Percentiles rank a stretch among this genome's conserved stretches.
phyloP scores from a whole-genome alignment of 2,888 invertebrate genomes.

The Calameuta pallipes region DNA sequence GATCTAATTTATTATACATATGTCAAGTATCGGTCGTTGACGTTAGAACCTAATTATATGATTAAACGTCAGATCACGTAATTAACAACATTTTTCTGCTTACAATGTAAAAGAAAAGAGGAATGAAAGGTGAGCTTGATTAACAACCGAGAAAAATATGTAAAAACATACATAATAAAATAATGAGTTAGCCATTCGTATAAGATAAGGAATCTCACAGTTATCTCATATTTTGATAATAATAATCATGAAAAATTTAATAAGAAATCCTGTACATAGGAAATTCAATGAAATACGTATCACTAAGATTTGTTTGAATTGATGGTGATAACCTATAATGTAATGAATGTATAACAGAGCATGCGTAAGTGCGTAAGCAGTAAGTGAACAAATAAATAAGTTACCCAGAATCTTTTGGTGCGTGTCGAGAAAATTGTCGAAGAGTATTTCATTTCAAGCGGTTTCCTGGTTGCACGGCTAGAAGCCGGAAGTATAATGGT shows the following conservation, averaged over 20 bases:
- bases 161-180: background rate
- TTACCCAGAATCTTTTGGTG: background rate
- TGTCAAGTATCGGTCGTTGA: background rate
- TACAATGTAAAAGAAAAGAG: background rate
- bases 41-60: background rate
- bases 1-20: background rate
- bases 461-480: slow-evolving; percentile 9
- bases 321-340: background rate
- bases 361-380: background rate
- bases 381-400: background rate
- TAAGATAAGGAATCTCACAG: background rate
- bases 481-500: slow-evolving; percentile 12
- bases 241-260: background rate
- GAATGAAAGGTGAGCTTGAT: background rate
- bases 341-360: background rate
- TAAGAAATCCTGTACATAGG: background rate
- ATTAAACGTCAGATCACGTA: background rate
- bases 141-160: background rate
- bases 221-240: background rate
- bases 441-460: background rate
- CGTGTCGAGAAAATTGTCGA: slow-evolving; percentile 9
- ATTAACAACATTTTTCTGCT: background rate
- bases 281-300: background rate
- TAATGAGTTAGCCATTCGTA: background rate
- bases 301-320: background rate